These are phyloP conservation scores for Zosterops hypoxanthus DNA, from an alignment of 2,113 vertebrate genomes.

Conservation along the genomic window DNA sequence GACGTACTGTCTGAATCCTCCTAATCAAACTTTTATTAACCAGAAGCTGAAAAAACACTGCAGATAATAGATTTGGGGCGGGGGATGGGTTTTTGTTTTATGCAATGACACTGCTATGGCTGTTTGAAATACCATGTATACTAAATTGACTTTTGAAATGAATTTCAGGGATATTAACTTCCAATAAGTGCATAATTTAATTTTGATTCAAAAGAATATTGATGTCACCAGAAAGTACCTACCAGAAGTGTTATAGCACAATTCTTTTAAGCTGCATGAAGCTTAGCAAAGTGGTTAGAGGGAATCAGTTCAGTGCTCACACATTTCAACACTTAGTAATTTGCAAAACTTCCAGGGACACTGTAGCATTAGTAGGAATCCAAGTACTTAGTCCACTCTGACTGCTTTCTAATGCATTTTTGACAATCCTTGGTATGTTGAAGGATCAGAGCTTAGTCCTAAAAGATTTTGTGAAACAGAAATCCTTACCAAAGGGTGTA, in stretches of 20 bases:
- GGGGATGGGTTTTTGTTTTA: not conserved
- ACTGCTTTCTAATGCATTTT: not conserved
- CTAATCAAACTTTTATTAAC: not conserved
- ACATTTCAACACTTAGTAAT: not conserved
- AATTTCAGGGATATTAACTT: slow-evolving; percentile 63
- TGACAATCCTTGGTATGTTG: not conserved
- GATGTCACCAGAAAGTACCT: not conserved
- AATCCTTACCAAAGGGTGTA: not conserved
- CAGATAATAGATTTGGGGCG: not conserved
- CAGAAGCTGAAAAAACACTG: not conserved
- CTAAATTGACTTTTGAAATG: slow-evolving; percentile 49
- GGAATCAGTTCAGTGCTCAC: not conserved
- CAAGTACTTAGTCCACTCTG: not conserved
- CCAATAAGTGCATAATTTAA: slow-evolving; percentile 35
- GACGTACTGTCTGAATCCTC: not conserved
- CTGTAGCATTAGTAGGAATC: not conserved
- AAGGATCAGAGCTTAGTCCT: not conserved
- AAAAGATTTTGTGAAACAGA: not conserved
- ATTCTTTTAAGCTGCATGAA: not conserved
- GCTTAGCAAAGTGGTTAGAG: not conserved
- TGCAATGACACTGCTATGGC: not conserved
- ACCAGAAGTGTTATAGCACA: not conserved
- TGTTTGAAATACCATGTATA: slow-evolving; percentile 37
- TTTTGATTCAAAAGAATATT: slow-evolving; percentile 22
- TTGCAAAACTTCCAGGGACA: not conserved